A percentile compares a stretch with the other conserved stretches of the same genome.
These are phyloP conservation scores for Chlamydotis undulata DNA, from an alignment of 2,113 vertebrate genomes.

Conservation along the genomic window DNA sequence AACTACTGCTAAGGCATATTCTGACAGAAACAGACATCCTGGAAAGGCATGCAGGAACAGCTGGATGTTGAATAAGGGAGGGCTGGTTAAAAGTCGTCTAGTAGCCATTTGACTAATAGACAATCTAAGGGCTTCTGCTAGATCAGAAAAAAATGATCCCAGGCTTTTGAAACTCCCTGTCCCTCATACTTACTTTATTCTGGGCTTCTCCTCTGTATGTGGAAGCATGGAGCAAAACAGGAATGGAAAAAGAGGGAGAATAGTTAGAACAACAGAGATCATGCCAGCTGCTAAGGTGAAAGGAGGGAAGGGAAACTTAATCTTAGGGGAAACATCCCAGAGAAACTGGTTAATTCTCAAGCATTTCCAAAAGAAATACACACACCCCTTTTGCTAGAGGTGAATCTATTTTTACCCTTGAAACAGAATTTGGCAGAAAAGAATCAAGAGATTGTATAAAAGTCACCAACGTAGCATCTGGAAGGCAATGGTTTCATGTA, in stretches of 20 bases:
- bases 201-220: slow-evolving; percentile 86
- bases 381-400: background rate
- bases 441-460: background rate
- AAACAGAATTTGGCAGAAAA: slow-evolving; percentile 28
- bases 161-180: background rate
- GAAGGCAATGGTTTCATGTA: slow-evolving; percentile 1
- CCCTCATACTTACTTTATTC: slow-evolving; percentile 82
- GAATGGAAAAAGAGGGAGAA: slow-evolving; percentile 48
- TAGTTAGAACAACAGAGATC: slow-evolving; percentile 35
- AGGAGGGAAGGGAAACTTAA: slow-evolving; percentile 19
- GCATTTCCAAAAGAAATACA: slow-evolving; percentile 32
- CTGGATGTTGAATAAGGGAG: background rate
- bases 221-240: slow-evolving; percentile 24
- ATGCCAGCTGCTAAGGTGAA: background rate
- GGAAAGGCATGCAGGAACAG: background rate
- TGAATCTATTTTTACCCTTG: slow-evolving; percentile 18
- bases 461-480: background rate
- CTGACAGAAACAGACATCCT: background rate
- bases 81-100: background rate
- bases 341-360: slow-evolving; percentile 24
- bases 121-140: background rate
- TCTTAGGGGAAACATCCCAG: slow-evolving; percentile 21
- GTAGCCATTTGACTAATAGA: background rate
- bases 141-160: background rate
- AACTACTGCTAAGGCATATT: background rate